Base-by-base conservation (phyloP, 1,140 invertebrate species). In the Macrocentrus cingulum region DNA sequence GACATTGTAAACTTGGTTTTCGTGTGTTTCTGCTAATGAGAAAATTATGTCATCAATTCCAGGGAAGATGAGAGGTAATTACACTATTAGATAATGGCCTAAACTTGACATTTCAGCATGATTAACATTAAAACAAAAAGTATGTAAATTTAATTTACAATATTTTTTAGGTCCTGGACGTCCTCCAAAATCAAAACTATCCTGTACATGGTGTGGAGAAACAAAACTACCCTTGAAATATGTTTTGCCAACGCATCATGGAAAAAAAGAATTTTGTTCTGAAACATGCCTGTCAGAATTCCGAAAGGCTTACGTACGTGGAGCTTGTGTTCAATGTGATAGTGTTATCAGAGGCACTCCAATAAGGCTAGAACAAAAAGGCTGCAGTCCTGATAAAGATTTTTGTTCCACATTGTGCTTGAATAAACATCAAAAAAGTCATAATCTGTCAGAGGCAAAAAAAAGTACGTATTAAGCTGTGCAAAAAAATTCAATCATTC, bases 261-360 rank as follows among this genome's bases (percentile, higher is more conserved):
- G 91, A 8, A 94, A 94, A 70, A 94, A 94, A 71, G 92, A 95
- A 71, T 95, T 96, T 74, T 96, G 93, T 78, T 94, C 92, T 0
- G 90, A 92, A 75, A 90, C 86, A 15, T 96, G 93, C 78, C 82
- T 95, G 16, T 87, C 88, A 5, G 91, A 93, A 81, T 95, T 92
- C 71, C 84, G 91, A 42, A 92, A 92, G 71, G 91, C 91, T 13
- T 91, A 92, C 68, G 87, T 88, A 64, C 91, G 93, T 80, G 90
- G 90, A 42, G 87, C 90, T n/a, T 93, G 91, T 76, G 80, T 87
- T 50, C 85, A 89, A 66, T 95, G 92, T 79, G 90, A 92, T 71
- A 92, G 91, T 81, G 89, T 91, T 54, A 91, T 93, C 60, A 81
- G 87, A 60, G 86, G 87, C 78, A 82, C 76, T 59, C 80, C 80